Base-by-base conservation (phyloP, 2,888 invertebrate species). In the Pterostichus madidus region DNA sequence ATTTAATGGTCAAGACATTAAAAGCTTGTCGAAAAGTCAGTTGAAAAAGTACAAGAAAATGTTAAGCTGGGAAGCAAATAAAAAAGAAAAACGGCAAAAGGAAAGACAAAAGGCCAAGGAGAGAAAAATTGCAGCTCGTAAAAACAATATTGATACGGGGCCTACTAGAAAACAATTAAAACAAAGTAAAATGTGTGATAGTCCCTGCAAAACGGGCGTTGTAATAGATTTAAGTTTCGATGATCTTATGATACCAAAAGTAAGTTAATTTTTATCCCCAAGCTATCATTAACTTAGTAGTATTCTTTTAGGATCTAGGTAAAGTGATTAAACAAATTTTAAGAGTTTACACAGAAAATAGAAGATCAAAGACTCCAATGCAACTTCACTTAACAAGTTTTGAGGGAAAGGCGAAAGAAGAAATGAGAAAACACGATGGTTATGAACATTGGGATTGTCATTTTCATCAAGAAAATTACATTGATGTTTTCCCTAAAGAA, bases 151-250 rank as follows among this genome's bases (percentile, higher is more conserved):
- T 80, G 93, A 94, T 83, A 87, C 94, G 3, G 96, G 96, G 0
- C 97, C 97, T 0, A 95, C 94, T 52, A 93, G 97, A 83, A 97
- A 97, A 90, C 92, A 93, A 83, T 89, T 98, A 10, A 97, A 97
- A 89, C 91, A 91, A 86, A 93, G 93, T 89, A 95, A 92, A 87
- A 93, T 95, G 91, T 92, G 93, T 59, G 92, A 93, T 84, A 94
- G 95, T 84, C 91, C 91, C 76, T 95, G 94, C 88, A 94, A 93
- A 90, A 92, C 93, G 79, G 92, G 92, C 79, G 92, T 99, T 13
- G 95, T 95, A 13, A 93, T 99, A 85, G 99, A 99, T 89, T 93
- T 98, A 87, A 96, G 97, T 87, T 98, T 97, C 89, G 97, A 98
- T 88, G 92, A 96, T 85, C 91, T 96, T 75, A 99, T 99, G 99